phyloP scores from a whole-genome alignment of 2,797 vertebrate genomes.

The Fratercula arctica region DNA sequence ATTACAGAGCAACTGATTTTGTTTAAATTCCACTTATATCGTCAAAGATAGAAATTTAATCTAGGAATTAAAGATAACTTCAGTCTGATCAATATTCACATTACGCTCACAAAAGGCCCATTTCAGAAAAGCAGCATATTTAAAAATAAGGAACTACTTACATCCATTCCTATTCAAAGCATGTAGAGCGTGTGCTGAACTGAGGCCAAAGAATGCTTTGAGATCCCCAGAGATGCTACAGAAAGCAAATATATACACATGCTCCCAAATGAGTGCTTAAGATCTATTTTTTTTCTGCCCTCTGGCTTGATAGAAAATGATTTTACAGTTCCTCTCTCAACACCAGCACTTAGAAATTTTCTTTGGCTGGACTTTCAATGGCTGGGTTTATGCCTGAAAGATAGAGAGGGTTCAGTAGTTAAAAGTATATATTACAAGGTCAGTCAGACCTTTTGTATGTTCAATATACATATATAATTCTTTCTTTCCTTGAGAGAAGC shows the following conservation, averaged over 20 bases:
- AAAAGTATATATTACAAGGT: not conserved
- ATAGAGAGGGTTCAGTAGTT: not conserved
- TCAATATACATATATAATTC: not conserved
- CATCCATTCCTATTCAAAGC: not conserved
- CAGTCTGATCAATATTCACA: not conserved
- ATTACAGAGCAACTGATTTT: not conserved
- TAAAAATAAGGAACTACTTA: not conserved
- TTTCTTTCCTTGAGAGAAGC: not conserved
- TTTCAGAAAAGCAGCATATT: not conserved
- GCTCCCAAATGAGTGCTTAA: not conserved
- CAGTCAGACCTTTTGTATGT: not conserved
- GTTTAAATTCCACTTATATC: not conserved
- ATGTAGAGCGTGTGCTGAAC: not conserved
- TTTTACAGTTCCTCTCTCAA: not conserved
- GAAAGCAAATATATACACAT: not conserved
- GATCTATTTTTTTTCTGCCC: not conserved
- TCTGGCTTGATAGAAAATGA: not conserved
- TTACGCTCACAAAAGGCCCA: not conserved
- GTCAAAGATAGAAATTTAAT: not conserved
- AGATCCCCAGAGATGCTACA: not conserved
- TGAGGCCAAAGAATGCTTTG: not conserved
- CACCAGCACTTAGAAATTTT: not conserved
- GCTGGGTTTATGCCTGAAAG: not conserved
- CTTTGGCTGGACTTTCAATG: not conserved
- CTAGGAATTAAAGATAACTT: not conserved